Percentiles rank a stretch among this genome's conserved stretches.
Evolutionary conservation across 1,140 invertebrate species (phyloP).

Genomic region (Drosophila nasuta): DNA sequence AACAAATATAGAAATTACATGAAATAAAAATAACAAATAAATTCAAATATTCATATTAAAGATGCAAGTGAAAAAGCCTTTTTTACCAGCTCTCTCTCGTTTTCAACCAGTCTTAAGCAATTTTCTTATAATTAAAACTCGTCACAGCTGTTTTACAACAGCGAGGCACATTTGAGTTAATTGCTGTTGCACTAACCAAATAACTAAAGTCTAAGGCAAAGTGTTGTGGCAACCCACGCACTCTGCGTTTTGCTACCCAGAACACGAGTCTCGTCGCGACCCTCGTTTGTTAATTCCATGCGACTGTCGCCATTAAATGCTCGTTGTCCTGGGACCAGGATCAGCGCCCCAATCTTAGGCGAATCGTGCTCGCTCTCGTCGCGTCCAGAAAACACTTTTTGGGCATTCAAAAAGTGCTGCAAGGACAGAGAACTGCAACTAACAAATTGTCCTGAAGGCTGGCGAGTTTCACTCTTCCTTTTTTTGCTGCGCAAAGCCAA

Average conservation of each 20-base stretch:
- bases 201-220: background rate
- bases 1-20: too few species aligned
- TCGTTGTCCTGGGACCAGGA: constrained; percentile 52
- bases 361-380: constrained; percentile 16
- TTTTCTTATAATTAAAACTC: background rate
- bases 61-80: too few species aligned
- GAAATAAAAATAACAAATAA: too few species aligned
- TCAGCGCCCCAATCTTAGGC: background rate
- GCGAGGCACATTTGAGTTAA: background rate
- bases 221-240: background rate
- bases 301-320: constrained; percentile 69
- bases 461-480: background rate
- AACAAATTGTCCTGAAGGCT: constrained; percentile 9
- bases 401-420: constrained; percentile 57
- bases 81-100: too few species aligned
- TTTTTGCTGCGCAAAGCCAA: constrained; percentile 51
- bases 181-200: background rate
- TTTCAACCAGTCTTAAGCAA: background rate
- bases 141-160: background rate
- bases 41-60: too few species aligned
- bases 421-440: constrained; percentile 30
- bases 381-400: constrained; percentile 47
- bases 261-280: background rate
- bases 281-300: constrained; percentile 43
- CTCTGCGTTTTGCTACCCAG: background rate